Evolutionary conservation across 2,888 invertebrate species (phyloP).

Genomic region (Dryadula phaetusa): DNA sequence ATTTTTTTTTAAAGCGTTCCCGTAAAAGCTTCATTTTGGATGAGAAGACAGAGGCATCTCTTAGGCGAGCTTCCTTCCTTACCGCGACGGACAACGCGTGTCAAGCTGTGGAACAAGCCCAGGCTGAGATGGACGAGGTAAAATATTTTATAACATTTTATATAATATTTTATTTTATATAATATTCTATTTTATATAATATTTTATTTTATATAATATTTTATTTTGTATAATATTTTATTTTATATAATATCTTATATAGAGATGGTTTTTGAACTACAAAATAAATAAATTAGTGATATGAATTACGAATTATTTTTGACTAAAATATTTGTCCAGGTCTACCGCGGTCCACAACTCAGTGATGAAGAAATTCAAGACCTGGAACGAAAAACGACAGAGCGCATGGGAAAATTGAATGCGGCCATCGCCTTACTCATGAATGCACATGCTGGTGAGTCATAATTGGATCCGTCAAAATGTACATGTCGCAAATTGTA

Average conservation of each 20-base stretch:
- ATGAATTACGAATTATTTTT: background rate
- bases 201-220: too few relatives aligned
- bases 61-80: constrained; percentile 65
- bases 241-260: too few relatives aligned
- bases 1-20: constrained; percentile 55
- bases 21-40: constrained; percentile 68
- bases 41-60: constrained; percentile 58
- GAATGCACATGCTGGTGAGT: constrained; percentile 65
- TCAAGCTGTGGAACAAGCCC: constrained; percentile 52
- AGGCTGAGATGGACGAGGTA: constrained; percentile 47
- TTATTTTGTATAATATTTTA: too few relatives aligned
- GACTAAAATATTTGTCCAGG: constrained; percentile 48
- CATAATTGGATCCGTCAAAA: background rate
- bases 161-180: too few relatives aligned
- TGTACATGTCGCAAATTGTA: too few relatives aligned
- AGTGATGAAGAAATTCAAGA: constrained; percentile 48
- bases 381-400: constrained; percentile 55
- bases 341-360: constrained; percentile 52
- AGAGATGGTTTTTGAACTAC: too few relatives aligned
- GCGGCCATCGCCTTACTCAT: constrained; percentile 68
- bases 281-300: too few relatives aligned
- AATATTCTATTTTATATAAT: too few relatives aligned
- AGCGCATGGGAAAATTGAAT: constrained; percentile 64
- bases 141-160: too few relatives aligned
- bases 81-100: constrained; percentile 58